phyloP scores from a whole-genome alignment of 1,140 invertebrate species.

The Ceratina japonica region DNA sequence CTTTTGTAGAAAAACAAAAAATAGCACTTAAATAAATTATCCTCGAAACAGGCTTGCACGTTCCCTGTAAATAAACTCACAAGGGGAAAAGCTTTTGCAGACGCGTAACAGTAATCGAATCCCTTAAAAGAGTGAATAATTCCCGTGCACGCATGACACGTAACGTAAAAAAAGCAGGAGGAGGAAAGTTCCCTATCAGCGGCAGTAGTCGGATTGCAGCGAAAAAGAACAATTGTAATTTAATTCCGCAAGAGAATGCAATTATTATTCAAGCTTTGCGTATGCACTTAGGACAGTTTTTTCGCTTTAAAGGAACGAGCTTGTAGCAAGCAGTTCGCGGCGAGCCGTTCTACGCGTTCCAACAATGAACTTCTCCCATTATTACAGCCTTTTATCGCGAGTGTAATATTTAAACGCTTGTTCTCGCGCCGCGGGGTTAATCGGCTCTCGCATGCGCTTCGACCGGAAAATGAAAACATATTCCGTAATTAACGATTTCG shows the following conservation, averaged over 20 bases:
- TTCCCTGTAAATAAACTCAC: background rate
- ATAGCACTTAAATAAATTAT: background rate
- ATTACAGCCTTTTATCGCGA: slow-evolving; percentile 1
- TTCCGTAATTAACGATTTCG: slow-evolving; percentile 32
- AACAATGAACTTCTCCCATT: slow-evolving; percentile 13
- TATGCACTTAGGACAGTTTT: slow-evolving; percentile 19
- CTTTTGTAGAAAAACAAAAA: too few species aligned
- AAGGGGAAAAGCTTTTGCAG: background rate
- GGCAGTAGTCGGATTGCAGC: slow-evolving; percentile 2
- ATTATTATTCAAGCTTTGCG: slow-evolving; percentile 14
- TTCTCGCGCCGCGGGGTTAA: slow-evolving; percentile 34
- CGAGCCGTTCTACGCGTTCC: slow-evolving; percentile 8
- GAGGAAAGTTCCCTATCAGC: background rate
- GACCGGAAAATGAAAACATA: slow-evolving; percentile 42
- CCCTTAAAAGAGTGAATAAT: background rate
- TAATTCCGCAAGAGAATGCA: slow-evolving; percentile 16
- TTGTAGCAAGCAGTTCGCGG: background rate
- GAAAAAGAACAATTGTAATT: slow-evolving; percentile 4
- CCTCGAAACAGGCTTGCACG: background rate
- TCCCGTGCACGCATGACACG: background rate
- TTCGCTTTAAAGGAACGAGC: slow-evolving; percentile 20
- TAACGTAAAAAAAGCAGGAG: slow-evolving; percentile 1
- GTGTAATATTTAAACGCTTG: slow-evolving; percentile 53
- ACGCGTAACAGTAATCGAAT: background rate
- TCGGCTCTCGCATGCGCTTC: slow-evolving; percentile 41